Percentiles rank a stretch among this genome's conserved stretches.
Evolutionary conservation across 2,113 vertebrate species (phyloP).

Genomic region (Erythrocercus mccallii): DNA sequence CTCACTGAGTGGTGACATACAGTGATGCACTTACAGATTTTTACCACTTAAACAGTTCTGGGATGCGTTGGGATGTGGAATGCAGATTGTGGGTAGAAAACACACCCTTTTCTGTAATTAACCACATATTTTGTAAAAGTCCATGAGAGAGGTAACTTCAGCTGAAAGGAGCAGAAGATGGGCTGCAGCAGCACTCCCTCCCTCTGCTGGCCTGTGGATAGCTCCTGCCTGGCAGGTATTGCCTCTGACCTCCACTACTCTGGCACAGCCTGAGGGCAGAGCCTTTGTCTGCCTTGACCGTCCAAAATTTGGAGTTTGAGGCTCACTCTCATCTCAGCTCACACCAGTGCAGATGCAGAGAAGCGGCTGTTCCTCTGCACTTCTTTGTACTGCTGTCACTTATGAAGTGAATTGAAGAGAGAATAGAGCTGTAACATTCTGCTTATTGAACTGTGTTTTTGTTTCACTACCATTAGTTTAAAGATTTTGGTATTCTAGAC

Average conservation of each 20-base stretch:
- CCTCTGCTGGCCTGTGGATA: background rate
- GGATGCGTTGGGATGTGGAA: background rate
- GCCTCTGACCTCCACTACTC: background rate
- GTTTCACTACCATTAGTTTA: background rate
- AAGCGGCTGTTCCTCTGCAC: background rate
- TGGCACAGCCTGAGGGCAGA: background rate
- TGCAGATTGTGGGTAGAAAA: background rate
- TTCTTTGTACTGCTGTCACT: background rate
- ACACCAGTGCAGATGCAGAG: background rate
- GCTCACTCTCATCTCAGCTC: background rate
- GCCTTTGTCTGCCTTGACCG: background rate
- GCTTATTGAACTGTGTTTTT: background rate
- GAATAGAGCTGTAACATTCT: background rate
- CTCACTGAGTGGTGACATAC: background rate
- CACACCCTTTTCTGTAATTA: background rate
- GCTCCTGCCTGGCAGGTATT: background rate
- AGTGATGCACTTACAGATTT: background rate
- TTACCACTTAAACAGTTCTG: background rate
- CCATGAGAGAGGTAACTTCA: background rate
- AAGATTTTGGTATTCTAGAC: background rate
- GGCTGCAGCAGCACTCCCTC: background rate
- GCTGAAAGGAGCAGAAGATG: background rate
- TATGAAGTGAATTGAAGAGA: fast-evolving
- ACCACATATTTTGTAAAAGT: background rate
- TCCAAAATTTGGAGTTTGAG: background rate